Conservation (phyloP, 2,113 vertebrate species). For the Alces alces region DNA sequence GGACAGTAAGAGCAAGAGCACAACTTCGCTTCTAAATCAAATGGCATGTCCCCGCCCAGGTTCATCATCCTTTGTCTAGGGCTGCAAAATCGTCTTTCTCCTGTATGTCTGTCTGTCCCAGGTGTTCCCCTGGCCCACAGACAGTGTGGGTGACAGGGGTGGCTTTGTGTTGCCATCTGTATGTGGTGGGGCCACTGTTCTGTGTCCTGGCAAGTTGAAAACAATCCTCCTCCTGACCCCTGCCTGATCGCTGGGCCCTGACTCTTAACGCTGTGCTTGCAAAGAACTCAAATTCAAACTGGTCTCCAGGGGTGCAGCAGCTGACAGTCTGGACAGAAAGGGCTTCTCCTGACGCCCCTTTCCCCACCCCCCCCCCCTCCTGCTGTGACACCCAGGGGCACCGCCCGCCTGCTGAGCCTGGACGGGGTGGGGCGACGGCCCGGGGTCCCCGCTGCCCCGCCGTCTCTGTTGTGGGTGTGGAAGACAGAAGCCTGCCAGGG, state of each 20-base stretch:
- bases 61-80: background rate
- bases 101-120: background rate
- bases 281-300: background rate
- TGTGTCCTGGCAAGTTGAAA: background rate
- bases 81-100: background rate
- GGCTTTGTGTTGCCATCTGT: background rate
- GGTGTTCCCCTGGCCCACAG: background rate
- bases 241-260: background rate
- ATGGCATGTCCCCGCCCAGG: background rate
- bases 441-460: background rate
- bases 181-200: fast-evolving
- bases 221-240: fast-evolving
- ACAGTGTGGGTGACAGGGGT: fast-evolving
- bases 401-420: background rate
- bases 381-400: background rate
- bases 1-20: background rate
- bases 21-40: background rate
- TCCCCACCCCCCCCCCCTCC: background rate
- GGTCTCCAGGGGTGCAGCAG: background rate
- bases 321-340: background rate
- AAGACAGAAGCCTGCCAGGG: slow-evolving; percentile 38
- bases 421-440: background rate
- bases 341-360: background rate
- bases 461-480: slow-evolving; percentile 48
- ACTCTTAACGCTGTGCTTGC: background rate